Evolutionary conservation across 2,797 vertebrate species (phyloP).

Genomic region (Allobates femoralis): DNA sequence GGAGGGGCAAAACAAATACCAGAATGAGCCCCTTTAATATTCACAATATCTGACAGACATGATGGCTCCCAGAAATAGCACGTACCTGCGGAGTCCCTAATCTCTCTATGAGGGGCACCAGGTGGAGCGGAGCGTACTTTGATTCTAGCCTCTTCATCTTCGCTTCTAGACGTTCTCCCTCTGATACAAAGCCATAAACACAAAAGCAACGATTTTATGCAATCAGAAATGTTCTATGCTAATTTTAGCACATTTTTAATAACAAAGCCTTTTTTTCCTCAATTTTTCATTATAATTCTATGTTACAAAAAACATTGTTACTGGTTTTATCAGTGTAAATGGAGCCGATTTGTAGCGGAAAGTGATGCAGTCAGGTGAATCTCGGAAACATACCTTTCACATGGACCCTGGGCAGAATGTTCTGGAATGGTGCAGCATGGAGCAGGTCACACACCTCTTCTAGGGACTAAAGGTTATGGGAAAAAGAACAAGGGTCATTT

Average conservation of each 20-base stretch:
- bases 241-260: too few species aligned
- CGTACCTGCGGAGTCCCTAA: slow-evolving; percentile 96
- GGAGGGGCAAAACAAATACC: not conserved
- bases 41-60: not conserved
- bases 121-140: slow-evolving; percentile 93
- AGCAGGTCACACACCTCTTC: slow-evolving; percentile 97
- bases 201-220: not conserved
- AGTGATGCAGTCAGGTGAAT: not conserved
- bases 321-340: not conserved
- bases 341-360: not conserved
- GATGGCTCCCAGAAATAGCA: not conserved
- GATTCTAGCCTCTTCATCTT: slow-evolving; percentile 99
- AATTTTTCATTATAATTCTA: too few species aligned
- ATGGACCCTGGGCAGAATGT: slow-evolving; percentile 94
- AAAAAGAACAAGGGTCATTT: slow-evolving; percentile 20
- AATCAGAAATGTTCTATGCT: too few species aligned
- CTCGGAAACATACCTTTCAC: slow-evolving; percentile 86
- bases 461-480: slow-evolving; percentile 81
- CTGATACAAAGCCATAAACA: slow-evolving; percentile 70
- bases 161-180: slow-evolving; percentile 96
- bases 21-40: not conserved
- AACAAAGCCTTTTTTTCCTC: too few species aligned
- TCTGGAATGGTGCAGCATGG: slow-evolving; percentile 96
- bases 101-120: slow-evolving; percentile 95
- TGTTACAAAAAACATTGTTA: too few species aligned